Conservation (phyloP, 2,797 vertebrate genomes). For the Muscicapa comitata region DNA sequence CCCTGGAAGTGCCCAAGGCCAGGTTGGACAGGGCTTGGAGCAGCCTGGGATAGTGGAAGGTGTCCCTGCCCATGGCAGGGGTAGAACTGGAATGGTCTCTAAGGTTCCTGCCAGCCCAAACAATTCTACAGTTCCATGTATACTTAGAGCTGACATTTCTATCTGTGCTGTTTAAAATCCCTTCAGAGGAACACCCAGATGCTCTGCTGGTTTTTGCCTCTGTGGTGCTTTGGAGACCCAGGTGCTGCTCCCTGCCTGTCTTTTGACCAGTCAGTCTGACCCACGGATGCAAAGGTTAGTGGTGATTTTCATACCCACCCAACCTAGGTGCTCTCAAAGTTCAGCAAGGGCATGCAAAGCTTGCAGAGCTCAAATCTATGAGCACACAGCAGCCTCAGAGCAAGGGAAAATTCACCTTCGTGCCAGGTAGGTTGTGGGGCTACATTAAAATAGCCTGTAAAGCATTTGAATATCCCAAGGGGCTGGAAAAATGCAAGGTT, state of each 20-base stretch:
- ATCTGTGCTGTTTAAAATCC: not conserved
- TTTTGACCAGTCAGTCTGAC: not conserved
- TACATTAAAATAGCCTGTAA: not conserved
- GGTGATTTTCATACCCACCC: not conserved
- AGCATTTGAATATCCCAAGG: not conserved
- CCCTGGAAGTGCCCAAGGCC: not conserved
- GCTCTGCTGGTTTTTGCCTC: not conserved
- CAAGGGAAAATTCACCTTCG: not conserved
- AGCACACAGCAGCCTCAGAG: not conserved
- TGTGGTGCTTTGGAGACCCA: not conserved
- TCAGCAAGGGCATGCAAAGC: not conserved
- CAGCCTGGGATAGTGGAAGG: fast-evolving
- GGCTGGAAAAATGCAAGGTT: not conserved
- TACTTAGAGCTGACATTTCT: not conserved
- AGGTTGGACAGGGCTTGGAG: fast-evolving
- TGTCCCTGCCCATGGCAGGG: not conserved
- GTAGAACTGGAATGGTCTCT: not conserved
- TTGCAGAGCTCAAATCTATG: not conserved
- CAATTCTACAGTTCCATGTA: not conserved
- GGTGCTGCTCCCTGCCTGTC: not conserved
- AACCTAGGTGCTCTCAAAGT: not conserved
- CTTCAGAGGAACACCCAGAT: not conserved
- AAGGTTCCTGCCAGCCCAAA: not conserved
- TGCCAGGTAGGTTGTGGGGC: not conserved
- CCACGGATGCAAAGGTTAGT: not conserved